Evolutionary conservation across 2,888 invertebrate species (phyloP).

Genomic region (Bursaphelenchus okinawaensis): DNA sequence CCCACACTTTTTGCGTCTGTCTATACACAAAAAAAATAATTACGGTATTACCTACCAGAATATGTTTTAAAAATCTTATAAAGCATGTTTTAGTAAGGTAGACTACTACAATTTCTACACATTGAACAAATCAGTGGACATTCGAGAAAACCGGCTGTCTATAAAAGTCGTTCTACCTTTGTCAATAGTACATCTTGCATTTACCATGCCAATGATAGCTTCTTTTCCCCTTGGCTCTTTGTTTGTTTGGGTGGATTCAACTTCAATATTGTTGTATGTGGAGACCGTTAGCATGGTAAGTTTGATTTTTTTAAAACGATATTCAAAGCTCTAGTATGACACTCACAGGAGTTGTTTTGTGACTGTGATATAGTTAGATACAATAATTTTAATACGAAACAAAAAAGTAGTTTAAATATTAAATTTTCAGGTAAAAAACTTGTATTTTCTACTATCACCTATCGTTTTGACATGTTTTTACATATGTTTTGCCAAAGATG

Average conservation of each 20-base stretch:
- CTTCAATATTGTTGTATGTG: background rate
- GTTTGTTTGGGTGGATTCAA: background rate
- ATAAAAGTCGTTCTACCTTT: background rate
- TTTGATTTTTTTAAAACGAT: no score
- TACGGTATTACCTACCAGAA: no score
- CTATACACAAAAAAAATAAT: no score
- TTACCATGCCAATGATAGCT: background rate
- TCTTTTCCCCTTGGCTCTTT: background rate
- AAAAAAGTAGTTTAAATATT: no score
- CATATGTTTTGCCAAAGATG: background rate
- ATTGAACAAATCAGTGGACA: background rate
- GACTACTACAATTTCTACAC: background rate
- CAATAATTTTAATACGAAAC: no score
- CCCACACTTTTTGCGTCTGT: no score
- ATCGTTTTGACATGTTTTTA: background rate
- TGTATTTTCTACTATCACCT: background rate
- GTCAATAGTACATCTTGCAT: background rate
- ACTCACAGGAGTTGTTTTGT: no score
- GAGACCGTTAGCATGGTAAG: background rate
- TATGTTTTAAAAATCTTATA: no score
- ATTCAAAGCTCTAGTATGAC: no score
- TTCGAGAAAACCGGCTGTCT: background rate
- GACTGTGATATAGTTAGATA: no score
- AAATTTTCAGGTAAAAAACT: no score
- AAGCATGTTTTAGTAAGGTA: no score